These are phyloP conservation scores for Orthonyx spaldingii DNA, from an alignment of 2,113 vertebrate genomes.

Conservation along the genomic window DNA sequence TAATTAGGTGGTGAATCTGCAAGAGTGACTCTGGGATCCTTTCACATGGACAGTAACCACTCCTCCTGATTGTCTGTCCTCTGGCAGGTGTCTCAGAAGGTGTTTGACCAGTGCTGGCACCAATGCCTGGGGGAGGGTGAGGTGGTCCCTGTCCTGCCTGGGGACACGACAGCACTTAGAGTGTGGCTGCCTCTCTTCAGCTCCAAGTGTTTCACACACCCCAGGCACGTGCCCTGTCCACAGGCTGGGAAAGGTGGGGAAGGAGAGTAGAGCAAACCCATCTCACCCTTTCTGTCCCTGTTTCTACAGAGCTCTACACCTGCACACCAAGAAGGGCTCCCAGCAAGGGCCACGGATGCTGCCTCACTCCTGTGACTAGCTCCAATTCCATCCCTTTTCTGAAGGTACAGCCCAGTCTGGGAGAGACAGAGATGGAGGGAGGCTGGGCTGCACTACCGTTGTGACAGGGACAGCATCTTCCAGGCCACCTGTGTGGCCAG, in stretches of 20 bases:
- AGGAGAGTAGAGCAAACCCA: neutral
- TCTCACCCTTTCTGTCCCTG: neutral
- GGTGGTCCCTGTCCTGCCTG: neutral
- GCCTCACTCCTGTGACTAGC: neutral
- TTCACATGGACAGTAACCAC: neutral
- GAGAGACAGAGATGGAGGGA: neutral
- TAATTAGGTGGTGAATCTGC: neutral
- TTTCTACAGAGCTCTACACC: neutral
- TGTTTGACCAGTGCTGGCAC: neutral
- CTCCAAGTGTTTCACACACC: accelerated
- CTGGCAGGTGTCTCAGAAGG: neutral
- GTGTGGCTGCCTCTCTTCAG: neutral
- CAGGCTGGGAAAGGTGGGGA: neutral
- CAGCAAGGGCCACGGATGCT: neutral
- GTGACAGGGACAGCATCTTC: neutral
- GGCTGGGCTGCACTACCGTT: neutral
- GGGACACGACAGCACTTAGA: neutral
- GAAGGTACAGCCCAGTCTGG: neutral
- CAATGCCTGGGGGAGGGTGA: neutral
- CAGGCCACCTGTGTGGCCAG: neutral
- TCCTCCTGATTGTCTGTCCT: neutral
- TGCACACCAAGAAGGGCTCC: neutral
- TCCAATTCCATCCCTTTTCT: neutral
- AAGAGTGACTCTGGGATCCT: neutral
- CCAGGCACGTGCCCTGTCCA: neutral